Evolutionary conservation across 2,888 invertebrate genomes (phyloP), one percentile per base, ranked within the genome.

Genomic region (Tortrix viridana): DNA sequence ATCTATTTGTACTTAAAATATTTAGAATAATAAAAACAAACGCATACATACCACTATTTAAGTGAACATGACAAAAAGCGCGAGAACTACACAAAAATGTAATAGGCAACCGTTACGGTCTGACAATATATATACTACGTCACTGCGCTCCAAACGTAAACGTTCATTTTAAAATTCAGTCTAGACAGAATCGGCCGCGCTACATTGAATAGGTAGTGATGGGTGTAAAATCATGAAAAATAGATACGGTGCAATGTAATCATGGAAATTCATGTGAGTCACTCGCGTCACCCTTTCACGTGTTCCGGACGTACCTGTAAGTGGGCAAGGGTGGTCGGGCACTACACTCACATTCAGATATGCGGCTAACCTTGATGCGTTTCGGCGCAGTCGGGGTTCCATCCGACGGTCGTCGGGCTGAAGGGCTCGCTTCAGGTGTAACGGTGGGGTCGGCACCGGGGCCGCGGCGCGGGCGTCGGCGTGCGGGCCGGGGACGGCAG

Each of bases 301-400:
- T 84, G 82, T 80, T 77, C 71, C 68, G 75, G 79, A 86, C 88
- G 79, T 88, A 89, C 89, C 88, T 88, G 86, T 81, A 77, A 76
- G 80, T 56, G 84, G 74, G 74, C 73, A 74, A 76, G 85, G 81
- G 78, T 77, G 85, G 65, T 50, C 61, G 65, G 69, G 71, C 90
- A 90, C 89, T 80, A 85, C 91, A 91, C 91, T 90, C 90, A 89
- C 90, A 85, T 83, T 86, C 86, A 88, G 88, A 88, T 88, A 87
- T 88, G 87, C 86, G 83, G 87, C 91, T 91, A 90, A 91, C 91
- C 91, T 91, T 91, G 89, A 89, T 89, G 90, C 91, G 90, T 89
- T 88, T 90, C 87, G 90, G 88, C 85, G 89, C 90, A 89, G 89
- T 89, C 89, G 87, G 90, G 90, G 90, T 89, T 89, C 91, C 91